Evolutionary conservation across 2,113 vertebrate genomes (phyloP).

Genomic region (Semnornis frantzii): DNA sequence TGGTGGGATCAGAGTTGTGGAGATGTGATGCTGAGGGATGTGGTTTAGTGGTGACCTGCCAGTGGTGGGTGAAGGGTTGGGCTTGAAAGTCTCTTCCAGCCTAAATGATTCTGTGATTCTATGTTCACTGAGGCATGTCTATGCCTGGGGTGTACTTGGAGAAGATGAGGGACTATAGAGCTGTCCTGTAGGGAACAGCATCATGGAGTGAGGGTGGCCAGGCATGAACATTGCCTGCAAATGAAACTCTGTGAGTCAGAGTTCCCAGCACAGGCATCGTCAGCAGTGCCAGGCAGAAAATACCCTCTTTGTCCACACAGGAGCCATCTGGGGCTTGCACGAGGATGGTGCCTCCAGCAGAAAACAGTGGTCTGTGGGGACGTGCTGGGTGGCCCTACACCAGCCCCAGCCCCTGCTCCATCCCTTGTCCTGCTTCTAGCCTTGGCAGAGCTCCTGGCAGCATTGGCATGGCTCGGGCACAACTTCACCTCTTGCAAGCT

Average conservation of each 20-base stretch:
- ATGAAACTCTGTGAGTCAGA: background rate
- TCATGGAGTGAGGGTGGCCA: background rate
- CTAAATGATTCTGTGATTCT: background rate
- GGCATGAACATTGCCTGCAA: background rate
- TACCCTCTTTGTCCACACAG: accelerated
- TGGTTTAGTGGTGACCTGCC: no score
- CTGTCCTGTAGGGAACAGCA: background rate
- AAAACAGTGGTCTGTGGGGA: background rate
- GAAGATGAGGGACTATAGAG: background rate
- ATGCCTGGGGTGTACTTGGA: background rate
- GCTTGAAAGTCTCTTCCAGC: background rate
- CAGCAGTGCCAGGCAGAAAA: background rate
- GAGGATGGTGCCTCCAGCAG: background rate
- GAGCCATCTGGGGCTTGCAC: background rate
- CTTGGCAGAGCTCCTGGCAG: background rate
- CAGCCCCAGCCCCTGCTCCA: background rate
- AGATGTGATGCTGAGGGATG: no score
- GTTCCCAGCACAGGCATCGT: accelerated
- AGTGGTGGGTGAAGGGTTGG: no score
- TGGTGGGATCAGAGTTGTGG: no score
- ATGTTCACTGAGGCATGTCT: accelerated
- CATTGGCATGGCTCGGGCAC: accelerated
- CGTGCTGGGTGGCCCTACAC: background rate
- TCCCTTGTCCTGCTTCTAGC: background rate
- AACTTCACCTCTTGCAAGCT: background rate